Conservation (phyloP, 2,797 vertebrate genomes). For the Neosalanx taihuensis region DNA sequence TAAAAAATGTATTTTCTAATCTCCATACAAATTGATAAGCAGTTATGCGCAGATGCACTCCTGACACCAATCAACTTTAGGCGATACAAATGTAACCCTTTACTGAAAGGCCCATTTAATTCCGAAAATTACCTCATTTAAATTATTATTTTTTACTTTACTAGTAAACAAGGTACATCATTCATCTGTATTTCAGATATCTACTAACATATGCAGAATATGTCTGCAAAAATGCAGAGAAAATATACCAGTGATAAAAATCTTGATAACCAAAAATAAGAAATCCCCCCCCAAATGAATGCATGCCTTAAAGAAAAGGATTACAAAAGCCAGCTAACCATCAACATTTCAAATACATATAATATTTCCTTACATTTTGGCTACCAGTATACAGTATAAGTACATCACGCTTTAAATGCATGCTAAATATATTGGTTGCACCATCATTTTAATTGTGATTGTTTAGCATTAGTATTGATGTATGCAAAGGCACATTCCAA, state of each 20-base stretch:
- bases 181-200: neutral
- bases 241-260: neutral
- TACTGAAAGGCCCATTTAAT: neutral
- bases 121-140: neutral
- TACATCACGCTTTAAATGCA: neutral
- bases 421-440: neutral
- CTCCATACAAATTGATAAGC: no score
- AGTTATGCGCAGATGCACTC: no score
- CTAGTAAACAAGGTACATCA: neutral
- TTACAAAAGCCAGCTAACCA: no score
- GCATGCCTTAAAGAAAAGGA: neutral
- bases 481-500: constrained; percentile 2
- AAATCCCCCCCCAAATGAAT: neutral
- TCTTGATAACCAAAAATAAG: neutral
- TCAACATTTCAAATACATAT: no score
- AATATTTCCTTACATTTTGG: neutral
- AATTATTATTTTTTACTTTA: neutral
- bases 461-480: neutral
- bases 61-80: neutral
- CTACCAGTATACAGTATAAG: neutral
- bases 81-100: neutral
- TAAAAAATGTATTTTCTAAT: no score
- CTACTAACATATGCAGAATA: no score
- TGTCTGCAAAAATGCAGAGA: no score
- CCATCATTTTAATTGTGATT: neutral